Evolutionary conservation across 1,140 invertebrate genomes (phyloP).

Genomic region (Agrilus planipennis): DNA sequence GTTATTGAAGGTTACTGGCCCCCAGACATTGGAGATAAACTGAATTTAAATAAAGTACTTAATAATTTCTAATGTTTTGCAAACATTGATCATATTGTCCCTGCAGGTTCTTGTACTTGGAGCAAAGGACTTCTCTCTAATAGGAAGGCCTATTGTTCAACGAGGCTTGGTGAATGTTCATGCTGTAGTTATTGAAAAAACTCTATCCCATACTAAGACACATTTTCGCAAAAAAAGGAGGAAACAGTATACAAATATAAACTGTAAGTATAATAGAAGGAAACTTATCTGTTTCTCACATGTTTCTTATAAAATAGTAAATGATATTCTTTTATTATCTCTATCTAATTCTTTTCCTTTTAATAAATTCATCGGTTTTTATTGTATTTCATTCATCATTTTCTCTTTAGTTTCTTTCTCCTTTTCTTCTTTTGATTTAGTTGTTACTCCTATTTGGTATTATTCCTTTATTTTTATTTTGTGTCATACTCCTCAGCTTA

Average conservation of each 20-base stretch:
- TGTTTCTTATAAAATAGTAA: too few species aligned
- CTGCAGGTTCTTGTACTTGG: conserved; percentile 62
- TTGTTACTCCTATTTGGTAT: too few species aligned
- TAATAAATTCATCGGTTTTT: too few species aligned
- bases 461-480: too few species aligned
- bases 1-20: conserved; percentile 74
- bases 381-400: too few species aligned
- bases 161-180: conserved; percentile 61
- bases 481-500: too few species aligned
- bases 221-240: conserved; percentile 61
- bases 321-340: too few species aligned
- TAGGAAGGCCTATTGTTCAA: conserved; percentile 72
- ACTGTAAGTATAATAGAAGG: conserved; percentile 55
- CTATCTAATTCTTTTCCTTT: too few species aligned
- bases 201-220: conserved; percentile 69
- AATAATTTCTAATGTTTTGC: not conserved
- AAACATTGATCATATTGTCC: conserved; percentile 4
- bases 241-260: conserved; percentile 64
- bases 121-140: conserved; percentile 70
- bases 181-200: conserved; percentile 84
- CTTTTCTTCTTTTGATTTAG: too few species aligned
- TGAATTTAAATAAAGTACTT: conserved; percentile 73
- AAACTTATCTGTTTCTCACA: too few species aligned
- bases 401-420: too few species aligned
- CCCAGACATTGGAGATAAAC: conserved; percentile 68